A percentile compares a stretch with the other conserved stretches of the same genome.
Evolutionary conservation across 2,888 invertebrate genomes (phyloP).

Genomic region (Hypsopygia costalis): DNA sequence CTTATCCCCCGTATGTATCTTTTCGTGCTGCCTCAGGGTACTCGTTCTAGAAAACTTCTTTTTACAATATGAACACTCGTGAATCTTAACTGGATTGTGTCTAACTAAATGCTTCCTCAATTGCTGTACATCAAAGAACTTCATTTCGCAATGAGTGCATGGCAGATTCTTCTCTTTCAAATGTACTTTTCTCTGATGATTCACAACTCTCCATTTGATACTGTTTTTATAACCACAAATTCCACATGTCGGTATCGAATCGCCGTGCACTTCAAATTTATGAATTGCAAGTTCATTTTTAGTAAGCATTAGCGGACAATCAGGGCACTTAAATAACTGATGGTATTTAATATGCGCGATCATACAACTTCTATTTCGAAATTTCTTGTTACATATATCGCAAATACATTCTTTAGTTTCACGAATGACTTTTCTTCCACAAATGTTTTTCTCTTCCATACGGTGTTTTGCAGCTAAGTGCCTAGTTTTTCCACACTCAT

Average conservation of each 20-base stretch:
- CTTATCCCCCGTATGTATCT: constrained; percentile 23
- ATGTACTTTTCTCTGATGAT: constrained; percentile 36
- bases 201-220: not conserved
- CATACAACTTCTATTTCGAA: not conserved
- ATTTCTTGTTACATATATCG: constrained; percentile 4
- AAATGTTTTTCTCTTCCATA: constrained; percentile 2
- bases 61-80: constrained; percentile 34
- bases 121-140: constrained; percentile 15
- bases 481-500: not conserved
- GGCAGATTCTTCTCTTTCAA: constrained; percentile 21
- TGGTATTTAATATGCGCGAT: not conserved
- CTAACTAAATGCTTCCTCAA: constrained; percentile 18
- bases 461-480: constrained; percentile 3
- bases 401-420: not conserved
- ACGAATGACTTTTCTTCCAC: not conserved
- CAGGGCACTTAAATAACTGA: not conserved
- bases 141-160: constrained; percentile 23
- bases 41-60: constrained; percentile 28
- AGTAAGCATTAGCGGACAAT: not conserved
- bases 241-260: constrained; percentile 3
- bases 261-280: constrained; percentile 2
- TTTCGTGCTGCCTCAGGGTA: constrained; percentile 20
- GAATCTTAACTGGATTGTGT: constrained; percentile 24
- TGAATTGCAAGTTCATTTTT: not conserved
- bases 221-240: constrained; percentile 7